Conservation (phyloP, 2,888 invertebrate species). For the Catocala fraxini region DNA sequence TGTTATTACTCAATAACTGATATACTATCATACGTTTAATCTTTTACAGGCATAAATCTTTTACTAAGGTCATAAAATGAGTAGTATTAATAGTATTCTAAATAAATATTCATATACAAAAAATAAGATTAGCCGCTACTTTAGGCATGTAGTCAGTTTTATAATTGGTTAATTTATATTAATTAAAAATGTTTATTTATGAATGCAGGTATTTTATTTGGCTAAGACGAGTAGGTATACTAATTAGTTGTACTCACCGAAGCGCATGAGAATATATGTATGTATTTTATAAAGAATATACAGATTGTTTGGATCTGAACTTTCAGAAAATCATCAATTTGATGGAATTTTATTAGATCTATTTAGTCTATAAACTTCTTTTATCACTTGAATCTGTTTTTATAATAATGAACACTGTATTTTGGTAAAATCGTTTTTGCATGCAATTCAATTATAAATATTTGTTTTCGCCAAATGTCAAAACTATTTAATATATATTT, state of each 20-base stretch:
- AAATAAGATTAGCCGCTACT: constrained; percentile 26
- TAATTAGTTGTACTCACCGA: constrained; percentile 23
- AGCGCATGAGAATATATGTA: constrained; percentile 17
- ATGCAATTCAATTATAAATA: too few relatives aligned
- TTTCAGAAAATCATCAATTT: neutral
- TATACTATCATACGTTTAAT: neutral
- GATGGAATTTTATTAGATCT: neutral
- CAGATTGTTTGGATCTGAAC: neutral
- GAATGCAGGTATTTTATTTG: constrained; percentile 27
- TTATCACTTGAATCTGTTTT: neutral
- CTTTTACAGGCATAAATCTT: neutral
- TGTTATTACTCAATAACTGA: constrained; percentile 37
- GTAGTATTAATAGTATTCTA: neutral
- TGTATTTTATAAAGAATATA: constrained; percentile 5
- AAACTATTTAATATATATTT: too few relatives aligned
- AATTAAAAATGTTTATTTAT: constrained; percentile 25
- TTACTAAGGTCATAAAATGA: neutral
- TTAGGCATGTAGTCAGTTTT: constrained; percentile 17
- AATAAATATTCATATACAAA: constrained; percentile 22
- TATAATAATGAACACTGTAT: too few relatives aligned
- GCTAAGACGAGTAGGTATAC: constrained; percentile 8
- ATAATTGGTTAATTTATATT: constrained; percentile 35
- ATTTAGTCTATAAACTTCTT: neutral
- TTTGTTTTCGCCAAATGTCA: too few relatives aligned
- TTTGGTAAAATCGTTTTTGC: too few relatives aligned